Base-by-base conservation (phyloP, 2,888 invertebrate genomes). In the Cheilosia pagana region DNA sequence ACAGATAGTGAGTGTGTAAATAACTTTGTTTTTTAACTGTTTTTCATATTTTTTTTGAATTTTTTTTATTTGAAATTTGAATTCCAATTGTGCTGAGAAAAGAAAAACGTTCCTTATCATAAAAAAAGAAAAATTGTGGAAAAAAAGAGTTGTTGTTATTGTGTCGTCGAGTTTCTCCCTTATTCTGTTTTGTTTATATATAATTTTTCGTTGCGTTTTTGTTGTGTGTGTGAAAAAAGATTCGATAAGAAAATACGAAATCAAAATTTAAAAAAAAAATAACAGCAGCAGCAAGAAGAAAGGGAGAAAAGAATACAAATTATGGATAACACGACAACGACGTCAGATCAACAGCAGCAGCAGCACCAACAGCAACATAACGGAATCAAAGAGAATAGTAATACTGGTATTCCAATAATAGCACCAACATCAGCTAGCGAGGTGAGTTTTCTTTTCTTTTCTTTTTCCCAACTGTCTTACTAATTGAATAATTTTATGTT, bases 321-420 rank as follows among this genome's bases (percentile, higher is more conserved):
- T 85, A 85, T 85, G 85, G 85, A 85, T 85, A 85, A 81, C 81
- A 87, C 87, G 88, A 87, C 86, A 78, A 87, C 86, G 82, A 87
- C 82, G 87, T 86, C 77, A 87, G 85, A 88, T 78, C 87, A 88
- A 82, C 83, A 89, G 87, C 88, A 88, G 86, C 87, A 72, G n/a
- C n/a, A n/a, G 52, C 50, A 41, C 43, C 88, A 81, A 88, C 90
- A 88, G 89, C 86, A 86, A 75, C 78, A 82, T 89, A 91, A 91
- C 89, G 91, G 91, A 86, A 90, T 91, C 81, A 91, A 89, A 89
- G 91, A 91, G 87, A 91, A 90, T 89, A 85, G 70, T 71, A 91
- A 89, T 88, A 91, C 89, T 89, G 91, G 89, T 88, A 90, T 88
- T 88, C 89, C 89, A 88, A 89, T 89, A 88, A 87, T 88, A 88